Percentiles rank a stretch among this genome's conserved stretches.
Conservation (phyloP, 2,888 invertebrate species). For the Eremobia ochroleuca region DNA sequence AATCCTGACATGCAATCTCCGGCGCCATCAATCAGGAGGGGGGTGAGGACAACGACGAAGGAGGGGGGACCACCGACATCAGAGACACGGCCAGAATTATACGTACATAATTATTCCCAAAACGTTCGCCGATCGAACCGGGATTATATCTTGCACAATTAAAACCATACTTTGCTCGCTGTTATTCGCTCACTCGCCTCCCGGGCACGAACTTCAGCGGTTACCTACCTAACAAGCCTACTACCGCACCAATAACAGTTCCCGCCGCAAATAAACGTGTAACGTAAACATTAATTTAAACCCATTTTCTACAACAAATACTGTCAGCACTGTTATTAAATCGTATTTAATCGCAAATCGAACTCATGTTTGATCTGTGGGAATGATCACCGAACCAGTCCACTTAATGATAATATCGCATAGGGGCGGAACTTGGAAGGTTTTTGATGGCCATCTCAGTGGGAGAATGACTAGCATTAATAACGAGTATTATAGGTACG, state of each 20-base stretch:
- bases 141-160: slow-evolving; percentile 68
- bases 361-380: slow-evolving; percentile 45
- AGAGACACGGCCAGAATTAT: slow-evolving; percentile 74
- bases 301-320: slow-evolving; percentile 49
- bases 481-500: slow-evolving; percentile 75
- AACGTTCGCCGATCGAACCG: slow-evolving; percentile 71
- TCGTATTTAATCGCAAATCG: slow-evolving; percentile 45
- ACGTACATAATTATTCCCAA: slow-evolving; percentile 74
- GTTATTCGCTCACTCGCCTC: slow-evolving; percentile 56
- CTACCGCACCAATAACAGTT: slow-evolving; percentile 40
- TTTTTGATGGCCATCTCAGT: slow-evolving; percentile 67
- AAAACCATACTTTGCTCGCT: slow-evolving; percentile 62
- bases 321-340: slow-evolving; percentile 50
- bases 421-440: slow-evolving; percentile 48
- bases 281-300: slow-evolving; percentile 64
- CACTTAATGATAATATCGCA: slow-evolving; percentile 58
- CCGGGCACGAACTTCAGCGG: slow-evolving; percentile 61
- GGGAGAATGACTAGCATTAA: slow-evolving; percentile 79
- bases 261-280: slow-evolving; percentile 54
- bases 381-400: slow-evolving; percentile 46
- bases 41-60: slow-evolving; percentile 61
- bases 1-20: slow-evolving; percentile 90
- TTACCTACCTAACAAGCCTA: slow-evolving; percentile 57
- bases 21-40: slow-evolving; percentile 85
- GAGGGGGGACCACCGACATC: slow-evolving; percentile 52